These are phyloP conservation scores for Ephydatia muelleri DNA, from an alignment of 37 sponge, comb jelly and placozoan species.

Conservation along the genomic window DNA sequence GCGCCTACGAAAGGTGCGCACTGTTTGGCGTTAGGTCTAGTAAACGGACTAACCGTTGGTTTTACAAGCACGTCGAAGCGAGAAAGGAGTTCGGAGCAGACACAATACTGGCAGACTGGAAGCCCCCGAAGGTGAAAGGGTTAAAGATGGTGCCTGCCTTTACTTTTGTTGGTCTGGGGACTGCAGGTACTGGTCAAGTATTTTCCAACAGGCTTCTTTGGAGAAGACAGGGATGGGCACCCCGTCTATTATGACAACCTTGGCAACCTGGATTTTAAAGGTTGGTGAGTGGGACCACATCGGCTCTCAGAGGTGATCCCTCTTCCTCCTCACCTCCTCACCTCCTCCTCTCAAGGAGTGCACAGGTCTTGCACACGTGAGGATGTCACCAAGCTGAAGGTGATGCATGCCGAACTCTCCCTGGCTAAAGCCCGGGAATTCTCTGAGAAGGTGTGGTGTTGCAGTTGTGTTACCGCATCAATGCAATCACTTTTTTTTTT, in stretches of 20 bases:
- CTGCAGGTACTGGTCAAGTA: conserved; percentile 43
- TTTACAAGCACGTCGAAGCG: conserved; percentile 49
- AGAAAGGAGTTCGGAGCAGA: conserved; percentile 55
- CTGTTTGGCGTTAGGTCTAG: background rate
- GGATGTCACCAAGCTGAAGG: conserved; percentile 27
- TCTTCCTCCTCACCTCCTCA: no score
- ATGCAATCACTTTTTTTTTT: background rate
- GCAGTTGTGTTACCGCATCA: background rate
- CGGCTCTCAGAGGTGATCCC: no score
- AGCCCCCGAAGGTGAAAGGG: conserved; percentile 58
- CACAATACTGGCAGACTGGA: conserved; percentile 67
- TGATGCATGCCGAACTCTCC: background rate
- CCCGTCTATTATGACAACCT: conserved; percentile 46
- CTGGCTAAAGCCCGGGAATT: background rate
- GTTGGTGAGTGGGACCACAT: conserved; percentile 10
- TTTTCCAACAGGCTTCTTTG: conserved; percentile 53
- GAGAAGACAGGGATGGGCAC: conserved; percentile 72
- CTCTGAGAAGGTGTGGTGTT: conserved; percentile 23
- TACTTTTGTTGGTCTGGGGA: background rate
- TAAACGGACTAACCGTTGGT: background rate
- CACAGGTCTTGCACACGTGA: conserved; percentile 13
- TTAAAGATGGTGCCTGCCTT: background rate
- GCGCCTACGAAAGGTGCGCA: conserved; percentile 67
- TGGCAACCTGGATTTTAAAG: conserved; percentile 66
- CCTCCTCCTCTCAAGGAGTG: conserved; percentile 5